Percentiles rank a stretch among this genome's conserved stretches.
phyloP scores from a whole-genome alignment of 2,797 vertebrate species.

The Microcaecilia unicolor region DNA sequence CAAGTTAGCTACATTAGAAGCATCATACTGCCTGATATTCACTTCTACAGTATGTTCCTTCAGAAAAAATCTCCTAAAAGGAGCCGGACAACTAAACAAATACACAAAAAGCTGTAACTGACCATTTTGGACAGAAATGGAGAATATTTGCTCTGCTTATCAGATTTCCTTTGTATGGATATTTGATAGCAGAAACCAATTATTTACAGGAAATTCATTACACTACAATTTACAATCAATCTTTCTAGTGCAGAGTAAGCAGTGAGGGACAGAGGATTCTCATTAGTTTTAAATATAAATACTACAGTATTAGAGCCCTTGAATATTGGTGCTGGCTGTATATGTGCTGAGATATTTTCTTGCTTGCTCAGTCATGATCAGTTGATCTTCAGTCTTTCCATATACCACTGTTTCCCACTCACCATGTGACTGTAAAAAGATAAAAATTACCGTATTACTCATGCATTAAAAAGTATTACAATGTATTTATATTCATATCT shows the following conservation, averaged over 20 bases:
- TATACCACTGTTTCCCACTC: slow-evolving; percentile 98
- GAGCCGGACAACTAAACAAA: too few species aligned
- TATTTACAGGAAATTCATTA: too few species aligned
- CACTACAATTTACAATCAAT: slow-evolving; percentile 18
- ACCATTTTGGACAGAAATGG: too few species aligned
- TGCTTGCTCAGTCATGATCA: slow-evolving; percentile 96
- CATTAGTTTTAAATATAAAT: slow-evolving; percentile 22
- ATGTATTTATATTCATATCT: not conserved
- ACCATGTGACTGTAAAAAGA: slow-evolving; percentile 62
- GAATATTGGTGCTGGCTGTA: slow-evolving; percentile 65
- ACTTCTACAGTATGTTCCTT: too few species aligned
- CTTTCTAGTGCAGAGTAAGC: slow-evolving; percentile 23
- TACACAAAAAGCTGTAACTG: too few species aligned
- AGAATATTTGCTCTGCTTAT: too few species aligned
- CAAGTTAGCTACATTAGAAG: too few species aligned
- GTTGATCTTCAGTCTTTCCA: slow-evolving; percentile 94
- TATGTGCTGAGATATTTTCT: slow-evolving; percentile 85
- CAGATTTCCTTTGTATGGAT: slow-evolving; percentile 25
- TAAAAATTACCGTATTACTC: slow-evolving; percentile 1
- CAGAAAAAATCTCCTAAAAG: too few species aligned
- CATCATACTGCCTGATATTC: too few species aligned
- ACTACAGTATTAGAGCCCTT: slow-evolving; percentile 71
- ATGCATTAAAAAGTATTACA: slow-evolving; percentile 15
- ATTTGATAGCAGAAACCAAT: slow-evolving; percentile 31
- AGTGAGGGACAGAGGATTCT: slow-evolving; percentile 13